A percentile compares a stretch with the other conserved stretches of the same genome.
These are phyloP conservation scores for Hedya salicella DNA, from an alignment of 2,888 invertebrate species.

Conservation along the genomic window DNA sequence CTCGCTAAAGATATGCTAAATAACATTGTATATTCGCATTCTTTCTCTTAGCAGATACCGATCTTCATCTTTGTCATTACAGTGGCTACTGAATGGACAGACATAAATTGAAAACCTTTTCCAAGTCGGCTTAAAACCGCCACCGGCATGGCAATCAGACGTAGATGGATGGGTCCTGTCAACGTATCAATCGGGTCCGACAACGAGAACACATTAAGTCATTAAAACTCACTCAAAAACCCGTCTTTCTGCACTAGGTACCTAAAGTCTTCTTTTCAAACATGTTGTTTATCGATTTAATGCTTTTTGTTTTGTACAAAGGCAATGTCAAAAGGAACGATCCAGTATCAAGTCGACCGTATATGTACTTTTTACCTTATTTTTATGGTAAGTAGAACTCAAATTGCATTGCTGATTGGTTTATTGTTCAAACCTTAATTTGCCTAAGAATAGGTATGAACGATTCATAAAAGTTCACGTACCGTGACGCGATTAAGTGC, in stretches of 20 bases:
- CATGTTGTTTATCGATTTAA: background rate
- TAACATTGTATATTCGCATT: constrained; percentile 6
- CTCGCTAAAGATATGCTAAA: background rate
- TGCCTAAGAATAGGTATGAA: constrained; percentile 57
- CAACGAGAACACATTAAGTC: background rate
- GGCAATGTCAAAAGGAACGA: constrained; percentile 63
- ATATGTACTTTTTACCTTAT: constrained; percentile 45
- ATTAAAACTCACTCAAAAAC: background rate
- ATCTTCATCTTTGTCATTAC: constrained; percentile 35
- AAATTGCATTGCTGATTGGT: constrained; percentile 43
- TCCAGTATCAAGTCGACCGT: constrained; percentile 53
- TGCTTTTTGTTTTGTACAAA: constrained; percentile 1
- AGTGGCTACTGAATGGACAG: constrained; percentile 44
- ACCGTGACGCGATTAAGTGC: constrained; percentile 55
- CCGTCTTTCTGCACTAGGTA: background rate
- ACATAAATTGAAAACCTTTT: constrained; percentile 35
- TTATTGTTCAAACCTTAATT: constrained; percentile 56
- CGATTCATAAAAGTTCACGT: constrained; percentile 52
- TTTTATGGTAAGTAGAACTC: constrained; percentile 33
- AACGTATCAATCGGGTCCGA: constrained; percentile 56
- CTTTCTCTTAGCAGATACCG: constrained; percentile 19
- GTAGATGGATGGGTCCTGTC: constrained; percentile 65
- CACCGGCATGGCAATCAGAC: constrained; percentile 51
- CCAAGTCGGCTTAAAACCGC: constrained; percentile 22
- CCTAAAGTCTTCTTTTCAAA: background rate